phyloP scores from a whole-genome alignment of 2,888 invertebrate genomes.

The Dilophus febrilis region DNA sequence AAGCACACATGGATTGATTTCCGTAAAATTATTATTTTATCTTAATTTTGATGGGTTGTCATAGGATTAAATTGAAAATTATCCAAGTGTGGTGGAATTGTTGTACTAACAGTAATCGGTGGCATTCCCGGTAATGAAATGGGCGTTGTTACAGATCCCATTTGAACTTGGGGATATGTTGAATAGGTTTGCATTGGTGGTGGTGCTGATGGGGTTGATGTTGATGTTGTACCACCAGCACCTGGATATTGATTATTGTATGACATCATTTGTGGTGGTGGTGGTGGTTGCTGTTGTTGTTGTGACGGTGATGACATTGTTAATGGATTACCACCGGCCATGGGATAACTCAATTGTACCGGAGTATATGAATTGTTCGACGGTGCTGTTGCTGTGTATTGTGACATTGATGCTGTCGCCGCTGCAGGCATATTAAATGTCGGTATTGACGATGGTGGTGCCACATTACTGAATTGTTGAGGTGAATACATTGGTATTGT shows the following conservation, averaged over 20 bases:
- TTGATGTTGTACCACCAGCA: slow-evolving; percentile 26
- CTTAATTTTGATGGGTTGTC: not conserved
- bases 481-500: slow-evolving; percentile 21
- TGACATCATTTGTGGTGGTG: slow-evolving; percentile 9
- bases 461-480: slow-evolving; percentile 25
- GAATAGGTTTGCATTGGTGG: slow-evolving; percentile 25
- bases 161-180: slow-evolving; percentile 15
- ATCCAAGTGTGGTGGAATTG: slow-evolving; percentile 18
- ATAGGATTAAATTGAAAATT: slow-evolving; percentile 7
- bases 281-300: slow-evolving; percentile 15
- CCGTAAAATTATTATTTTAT: not conserved
- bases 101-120: slow-evolving; percentile 59
- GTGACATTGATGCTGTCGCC: slow-evolving; percentile 18
- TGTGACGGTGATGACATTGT: not conserved
- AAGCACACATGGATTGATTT: no score
- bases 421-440: not conserved
- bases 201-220: slow-evolving; percentile 31
- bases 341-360: slow-evolving; percentile 10
- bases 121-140: slow-evolving; percentile 63
- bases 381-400: slow-evolving; percentile 37
- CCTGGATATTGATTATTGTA: slow-evolving; percentile 8
- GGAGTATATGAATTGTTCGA: slow-evolving; percentile 30
- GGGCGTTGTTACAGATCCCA: slow-evolving; percentile 42
- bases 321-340: not conserved
- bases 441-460: slow-evolving; percentile 32